Percentiles rank a stretch among this genome's conserved stretches.
Conservation (phyloP, 2,113 vertebrate genomes). For the Mesocricetus auratus region DNA sequence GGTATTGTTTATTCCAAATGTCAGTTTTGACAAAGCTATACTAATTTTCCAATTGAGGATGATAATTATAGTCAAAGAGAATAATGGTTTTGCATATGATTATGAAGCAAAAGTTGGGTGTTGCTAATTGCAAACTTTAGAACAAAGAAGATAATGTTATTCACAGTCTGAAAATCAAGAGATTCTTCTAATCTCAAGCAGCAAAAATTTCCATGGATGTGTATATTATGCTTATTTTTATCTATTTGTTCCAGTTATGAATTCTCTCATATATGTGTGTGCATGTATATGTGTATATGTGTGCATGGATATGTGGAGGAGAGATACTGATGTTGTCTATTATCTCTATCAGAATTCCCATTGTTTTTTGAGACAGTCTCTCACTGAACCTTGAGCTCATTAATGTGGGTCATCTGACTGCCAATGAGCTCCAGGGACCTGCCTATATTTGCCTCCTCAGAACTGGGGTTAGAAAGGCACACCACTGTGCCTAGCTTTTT, state of each 20-base stretch:
- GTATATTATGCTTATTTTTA: background rate
- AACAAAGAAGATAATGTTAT: slow-evolving; percentile 6
- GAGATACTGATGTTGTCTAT: background rate
- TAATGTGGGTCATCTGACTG: background rate
- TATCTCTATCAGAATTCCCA: background rate
- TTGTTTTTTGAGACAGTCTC: background rate
- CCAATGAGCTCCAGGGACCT: background rate
- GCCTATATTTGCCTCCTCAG: background rate
- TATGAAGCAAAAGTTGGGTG: slow-evolving; percentile 10
- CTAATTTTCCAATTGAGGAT: background rate
- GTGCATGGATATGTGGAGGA: background rate
- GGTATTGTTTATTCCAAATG: background rate
- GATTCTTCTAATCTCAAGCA: slow-evolving; percentile 4
- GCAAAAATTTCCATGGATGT: background rate
- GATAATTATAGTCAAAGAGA: background rate
- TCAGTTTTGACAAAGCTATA: background rate
- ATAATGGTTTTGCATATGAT: background rate
- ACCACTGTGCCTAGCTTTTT: background rate
- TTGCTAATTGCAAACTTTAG: background rate
- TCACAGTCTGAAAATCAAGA: background rate
- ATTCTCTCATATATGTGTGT: background rate
- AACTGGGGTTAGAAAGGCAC: background rate
- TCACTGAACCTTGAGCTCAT: background rate
- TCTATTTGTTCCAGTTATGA: slow-evolving; percentile 1
- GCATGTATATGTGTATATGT: background rate